Base-by-base conservation (phyloP, 2,797 vertebrate species). In the Babyrousa celebensis region DNA sequence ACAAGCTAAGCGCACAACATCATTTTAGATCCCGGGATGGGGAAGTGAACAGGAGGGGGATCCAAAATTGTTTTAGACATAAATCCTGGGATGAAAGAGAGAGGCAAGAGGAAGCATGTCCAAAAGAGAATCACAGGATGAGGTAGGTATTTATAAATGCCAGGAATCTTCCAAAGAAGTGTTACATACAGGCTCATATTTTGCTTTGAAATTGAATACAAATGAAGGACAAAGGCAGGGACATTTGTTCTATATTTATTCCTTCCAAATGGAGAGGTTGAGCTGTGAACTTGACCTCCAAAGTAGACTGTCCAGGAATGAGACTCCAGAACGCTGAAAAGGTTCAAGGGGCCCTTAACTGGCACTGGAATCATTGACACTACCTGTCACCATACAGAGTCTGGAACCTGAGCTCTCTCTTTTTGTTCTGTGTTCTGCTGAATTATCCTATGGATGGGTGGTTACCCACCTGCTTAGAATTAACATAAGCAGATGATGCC, bases 381-480 rank as follows among this genome's bases (percentile, higher is more conserved):
- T 27, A 21, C 43, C 8, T 5, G 14, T 11, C 12, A 16, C 52
- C 11, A 1, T 60, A 12, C 6, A 16, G 80, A 32, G 14, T 1
- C 20, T 48, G 48, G 79, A 29, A 25, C 2, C 36, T 12, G 8
- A 29, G n/a, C 9, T 27, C 32, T 0, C 20, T 15, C 12, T 43
- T 60, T 54, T 25, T 23, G 5, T 6, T 27, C 8, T 21, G 52
- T 52, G 3, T 2, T 62, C 12, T 5, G 18, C 2, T 1, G 0
- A 20, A 1, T 20, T 40, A 32, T 1, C 0, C 0, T 16, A 20
- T 4, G 23, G 1, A 52, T 6, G 17, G 11, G 29, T 16, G 29
- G 11, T 2, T 15, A 6, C 10, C 3, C 16, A 32, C 6, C 74
- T n/a, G 25, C 65, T 80, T 32, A 29, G 40, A n/a, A 8, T 27